Conservation (phyloP, 2,888 invertebrate species). For the Adineta ricciae region DNA sequence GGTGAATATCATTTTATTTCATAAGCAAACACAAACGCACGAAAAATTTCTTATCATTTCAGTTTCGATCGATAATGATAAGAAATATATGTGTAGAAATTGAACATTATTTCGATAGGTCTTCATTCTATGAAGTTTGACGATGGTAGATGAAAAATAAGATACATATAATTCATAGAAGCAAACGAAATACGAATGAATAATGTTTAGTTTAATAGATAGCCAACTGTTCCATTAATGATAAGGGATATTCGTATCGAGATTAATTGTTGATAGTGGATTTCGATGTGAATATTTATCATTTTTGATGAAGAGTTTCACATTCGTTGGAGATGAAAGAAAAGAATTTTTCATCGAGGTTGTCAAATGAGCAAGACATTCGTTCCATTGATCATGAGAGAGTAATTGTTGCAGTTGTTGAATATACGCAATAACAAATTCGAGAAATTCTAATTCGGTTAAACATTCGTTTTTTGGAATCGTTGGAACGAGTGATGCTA, state of each 20-base stretch:
- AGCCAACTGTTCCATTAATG: not conserved
- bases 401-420: not conserved
- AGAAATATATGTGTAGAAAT: conserved; percentile 74
- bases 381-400: not conserved
- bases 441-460: conserved; percentile 20
- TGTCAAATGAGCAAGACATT: not conserved
- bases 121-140: conserved; percentile 54
- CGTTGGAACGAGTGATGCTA: conserved; percentile 10
- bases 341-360: conserved; percentile 8
- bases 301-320: not conserved
- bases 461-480: not conserved
- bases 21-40: not conserved
- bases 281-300: not conserved
- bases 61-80: conserved; percentile 85
- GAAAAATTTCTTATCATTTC: conserved; percentile 43
- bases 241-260: not conserved
- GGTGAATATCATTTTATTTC: conserved; percentile 40
- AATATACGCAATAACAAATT: conserved; percentile 14
- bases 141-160: conserved; percentile 28
- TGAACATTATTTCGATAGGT: conserved; percentile 64
- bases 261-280: not conserved
- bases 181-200: not conserved
- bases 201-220: not conserved
- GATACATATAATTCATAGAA: not conserved
- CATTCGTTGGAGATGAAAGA: not conserved